Percentiles rank a stretch among this genome's conserved stretches.
Conservation (phyloP, 2,113 vertebrate species). For the Uria lomvia region DNA sequence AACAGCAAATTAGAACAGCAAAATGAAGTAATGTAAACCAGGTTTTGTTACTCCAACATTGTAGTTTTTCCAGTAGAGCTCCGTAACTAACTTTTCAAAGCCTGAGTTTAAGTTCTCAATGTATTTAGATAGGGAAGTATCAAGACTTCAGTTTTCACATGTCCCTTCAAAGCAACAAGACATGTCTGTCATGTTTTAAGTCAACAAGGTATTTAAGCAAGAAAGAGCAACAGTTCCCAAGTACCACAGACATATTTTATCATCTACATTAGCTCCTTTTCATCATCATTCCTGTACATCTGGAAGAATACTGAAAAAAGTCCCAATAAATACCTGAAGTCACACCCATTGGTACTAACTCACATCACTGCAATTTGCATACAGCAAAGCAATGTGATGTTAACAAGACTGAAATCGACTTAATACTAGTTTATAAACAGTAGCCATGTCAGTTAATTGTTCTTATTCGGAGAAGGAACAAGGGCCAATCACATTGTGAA, state of each 20-base stretch:
- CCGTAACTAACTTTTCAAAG: not conserved
- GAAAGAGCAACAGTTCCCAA: not conserved
- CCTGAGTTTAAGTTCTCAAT: not conserved
- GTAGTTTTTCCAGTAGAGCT: not conserved
- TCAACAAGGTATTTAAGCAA: not conserved
- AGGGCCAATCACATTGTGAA: not conserved
- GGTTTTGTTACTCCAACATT: not conserved
- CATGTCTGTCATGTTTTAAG: not conserved
- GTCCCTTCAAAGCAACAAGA: not conserved
- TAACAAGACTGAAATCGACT: not conserved
- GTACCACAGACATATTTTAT: not conserved
- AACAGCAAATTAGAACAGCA: not conserved
- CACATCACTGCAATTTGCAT: not conserved
- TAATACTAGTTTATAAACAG: not conserved
- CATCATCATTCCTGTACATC: fast-evolving
- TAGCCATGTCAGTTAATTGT: not conserved
- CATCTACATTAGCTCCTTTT: not conserved
- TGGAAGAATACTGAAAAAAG: not conserved
- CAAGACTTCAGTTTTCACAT: not conserved
- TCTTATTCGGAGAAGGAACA: not conserved
- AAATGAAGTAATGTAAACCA: not conserved
- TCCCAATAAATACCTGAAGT: not conserved
- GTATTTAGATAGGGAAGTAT: not conserved
- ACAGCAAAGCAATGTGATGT: not conserved
- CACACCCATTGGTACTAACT: not conserved